A percentile compares a stretch with the other conserved stretches of the same genome.
Evolutionary conservation across 2,888 invertebrate genomes (phyloP).

Genomic region (Morinoia aosen): DNA sequence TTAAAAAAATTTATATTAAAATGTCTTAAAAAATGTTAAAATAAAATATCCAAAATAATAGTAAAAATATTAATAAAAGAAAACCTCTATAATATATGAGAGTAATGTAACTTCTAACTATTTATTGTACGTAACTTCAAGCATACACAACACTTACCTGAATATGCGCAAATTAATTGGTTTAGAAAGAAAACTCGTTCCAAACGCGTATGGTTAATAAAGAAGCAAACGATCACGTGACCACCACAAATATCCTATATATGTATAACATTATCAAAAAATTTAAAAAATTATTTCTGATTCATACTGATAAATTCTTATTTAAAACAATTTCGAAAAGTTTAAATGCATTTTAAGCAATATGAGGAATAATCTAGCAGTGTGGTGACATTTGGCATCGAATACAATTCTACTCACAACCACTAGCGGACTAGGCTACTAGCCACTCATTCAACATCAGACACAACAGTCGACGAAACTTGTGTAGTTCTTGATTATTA

Average conservation of each 20-base stretch:
- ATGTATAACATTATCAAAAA: background rate
- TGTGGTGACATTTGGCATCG: background rate
- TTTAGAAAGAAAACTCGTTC: background rate
- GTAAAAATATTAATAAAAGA: too few species aligned
- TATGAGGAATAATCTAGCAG: background rate
- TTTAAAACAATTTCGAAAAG: background rate
- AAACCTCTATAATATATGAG: too few species aligned
- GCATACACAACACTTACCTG: too few species aligned
- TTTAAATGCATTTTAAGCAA: background rate
- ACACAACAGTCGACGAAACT: background rate
- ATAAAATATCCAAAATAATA: too few species aligned
- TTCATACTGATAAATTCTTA: background rate
- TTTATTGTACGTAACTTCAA: too few species aligned
- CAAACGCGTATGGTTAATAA: background rate
- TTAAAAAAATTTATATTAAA: too few species aligned
- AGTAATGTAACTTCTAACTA: too few species aligned
- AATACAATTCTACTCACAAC: background rate
- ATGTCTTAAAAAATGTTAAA: too few species aligned
- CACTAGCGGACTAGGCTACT: too few species aligned
- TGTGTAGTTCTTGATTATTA: background rate
- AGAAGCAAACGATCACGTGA: background rate
- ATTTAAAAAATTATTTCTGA: background rate
- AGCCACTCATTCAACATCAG: background rate
- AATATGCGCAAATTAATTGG: background rate
- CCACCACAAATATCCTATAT: background rate